phyloP scores from a whole-genome alignment of 2,888 invertebrate species.

The Heliconius charithonia region DNA sequence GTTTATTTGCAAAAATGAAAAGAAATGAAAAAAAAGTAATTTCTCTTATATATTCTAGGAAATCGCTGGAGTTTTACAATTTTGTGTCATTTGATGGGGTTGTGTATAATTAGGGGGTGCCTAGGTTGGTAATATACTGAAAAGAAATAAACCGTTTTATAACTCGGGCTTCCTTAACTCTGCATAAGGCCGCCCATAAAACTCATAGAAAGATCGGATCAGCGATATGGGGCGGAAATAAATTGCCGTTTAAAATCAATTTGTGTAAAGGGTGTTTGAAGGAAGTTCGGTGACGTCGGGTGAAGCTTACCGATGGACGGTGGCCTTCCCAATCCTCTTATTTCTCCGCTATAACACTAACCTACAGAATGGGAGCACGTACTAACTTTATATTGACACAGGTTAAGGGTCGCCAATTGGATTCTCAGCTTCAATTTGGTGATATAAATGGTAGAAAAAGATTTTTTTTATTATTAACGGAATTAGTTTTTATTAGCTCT shows the following conservation, averaged over 20 bases:
- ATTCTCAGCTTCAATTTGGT: background rate
- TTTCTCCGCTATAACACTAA: constrained; percentile 46
- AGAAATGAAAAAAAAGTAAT: background rate
- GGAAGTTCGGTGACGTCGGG: constrained; percentile 69
- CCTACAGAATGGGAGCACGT: constrained; percentile 50
- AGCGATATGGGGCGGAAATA: constrained; percentile 83
- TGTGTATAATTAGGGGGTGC: constrained; percentile 49
- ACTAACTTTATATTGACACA: constrained; percentile 47
- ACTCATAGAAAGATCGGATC: constrained; percentile 81
- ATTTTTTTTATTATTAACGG: background rate
- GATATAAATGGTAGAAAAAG: background rate
- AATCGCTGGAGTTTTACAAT: background rate
- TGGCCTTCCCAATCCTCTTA: constrained; percentile 42
- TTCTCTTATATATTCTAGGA: background rate
- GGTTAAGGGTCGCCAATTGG: constrained; percentile 38
- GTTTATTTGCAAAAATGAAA: constrained; percentile 9
- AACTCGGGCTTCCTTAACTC: constrained; percentile 80
- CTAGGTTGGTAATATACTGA: constrained; percentile 69
- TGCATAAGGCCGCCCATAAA: constrained; percentile 79
- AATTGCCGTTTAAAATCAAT: constrained; percentile 84
- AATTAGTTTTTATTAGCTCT: background rate
- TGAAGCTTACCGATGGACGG: constrained; percentile 57
- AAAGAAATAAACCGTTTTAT: constrained; percentile 83
- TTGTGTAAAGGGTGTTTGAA: constrained; percentile 80
- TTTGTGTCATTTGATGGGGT: background rate